Conservation (phyloP, 2,113 vertebrate genomes). For the Pongo pygmaeus region DNA sequence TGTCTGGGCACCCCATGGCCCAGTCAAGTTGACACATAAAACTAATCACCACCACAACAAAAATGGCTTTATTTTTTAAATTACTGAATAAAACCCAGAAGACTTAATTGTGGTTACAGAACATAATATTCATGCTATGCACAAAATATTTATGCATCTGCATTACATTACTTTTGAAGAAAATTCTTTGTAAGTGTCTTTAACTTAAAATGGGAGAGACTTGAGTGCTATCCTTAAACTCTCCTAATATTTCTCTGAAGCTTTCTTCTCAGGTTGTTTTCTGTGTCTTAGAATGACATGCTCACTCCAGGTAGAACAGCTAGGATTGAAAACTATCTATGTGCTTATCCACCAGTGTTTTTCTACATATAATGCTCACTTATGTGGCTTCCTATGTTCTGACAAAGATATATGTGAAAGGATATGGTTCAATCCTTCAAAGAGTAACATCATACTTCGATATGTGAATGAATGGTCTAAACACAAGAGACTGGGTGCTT, state of each 20-base stretch:
- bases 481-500: neutral
- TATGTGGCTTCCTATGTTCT: neutral
- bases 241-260: neutral
- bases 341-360: neutral
- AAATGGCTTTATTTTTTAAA: neutral
- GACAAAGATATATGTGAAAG: neutral
- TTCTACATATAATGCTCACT: neutral
- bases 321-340: neutral
- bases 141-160: neutral
- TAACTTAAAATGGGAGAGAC: neutral
- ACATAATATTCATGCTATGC: neutral
- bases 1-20: neutral
- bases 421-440: neutral
- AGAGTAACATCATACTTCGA: neutral
- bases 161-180: neutral
- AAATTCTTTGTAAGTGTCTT: neutral
- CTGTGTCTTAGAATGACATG: neutral
- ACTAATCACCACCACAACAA: neutral
- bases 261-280: neutral
- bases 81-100: neutral
- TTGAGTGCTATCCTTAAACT: neutral
- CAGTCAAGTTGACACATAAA: neutral
- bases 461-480: neutral
- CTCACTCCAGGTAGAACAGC: neutral
- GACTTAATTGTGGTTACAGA: neutral